Conservation (phyloP, 1,140 invertebrate genomes). For the Cephus cinctus region DNA sequence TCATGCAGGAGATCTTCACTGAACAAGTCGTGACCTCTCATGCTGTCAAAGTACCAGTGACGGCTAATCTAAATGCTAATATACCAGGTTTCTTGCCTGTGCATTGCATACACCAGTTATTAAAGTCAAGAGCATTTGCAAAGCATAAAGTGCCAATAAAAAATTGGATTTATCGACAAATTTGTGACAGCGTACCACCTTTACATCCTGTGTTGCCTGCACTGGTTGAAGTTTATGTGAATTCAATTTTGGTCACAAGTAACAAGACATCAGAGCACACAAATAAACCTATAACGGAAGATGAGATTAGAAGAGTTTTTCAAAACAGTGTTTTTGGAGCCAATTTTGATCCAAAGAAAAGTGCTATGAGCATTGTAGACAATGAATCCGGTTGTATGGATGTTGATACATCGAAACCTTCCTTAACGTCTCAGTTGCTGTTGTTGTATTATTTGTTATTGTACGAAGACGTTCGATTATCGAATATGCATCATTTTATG, state of each 20-base stretch:
- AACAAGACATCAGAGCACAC: slow-evolving; percentile 73
- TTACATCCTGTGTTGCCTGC: slow-evolving; percentile 90
- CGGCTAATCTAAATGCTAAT: slow-evolving; percentile 82
- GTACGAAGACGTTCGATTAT: slow-evolving; percentile 88
- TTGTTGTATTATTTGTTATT: slow-evolving; percentile 90
- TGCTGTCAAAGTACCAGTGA: slow-evolving; percentile 94
- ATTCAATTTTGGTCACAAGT: slow-evolving; percentile 83
- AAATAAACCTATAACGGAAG: slow-evolving; percentile 89
- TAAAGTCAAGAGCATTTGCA: slow-evolving; percentile 93
- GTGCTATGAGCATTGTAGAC: slow-evolving; percentile 47
- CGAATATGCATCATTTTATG: slow-evolving; percentile 72
- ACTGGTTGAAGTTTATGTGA: slow-evolving; percentile 94
- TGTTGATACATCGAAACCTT: slow-evolving; percentile 63
- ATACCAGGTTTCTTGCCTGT: slow-evolving; percentile 92
- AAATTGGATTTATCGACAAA: slow-evolving; percentile 94
- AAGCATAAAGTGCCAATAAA: slow-evolving; percentile 95
- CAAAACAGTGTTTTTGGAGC: slow-evolving; percentile 72
- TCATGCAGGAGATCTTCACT: slow-evolving; percentile 96
- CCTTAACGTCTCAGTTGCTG: slow-evolving; percentile 84
- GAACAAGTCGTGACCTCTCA: slow-evolving; percentile 96
- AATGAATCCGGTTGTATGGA: slow-evolving; percentile 60
- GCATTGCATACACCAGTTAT: slow-evolving; percentile 94
- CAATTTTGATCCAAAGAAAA: slow-evolving; percentile 64
- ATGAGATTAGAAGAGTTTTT: slow-evolving; percentile 86
- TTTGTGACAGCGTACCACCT: slow-evolving; percentile 81